phyloP scores from a whole-genome alignment of 2,113 vertebrate genomes.

The Condylura cristata region DNA sequence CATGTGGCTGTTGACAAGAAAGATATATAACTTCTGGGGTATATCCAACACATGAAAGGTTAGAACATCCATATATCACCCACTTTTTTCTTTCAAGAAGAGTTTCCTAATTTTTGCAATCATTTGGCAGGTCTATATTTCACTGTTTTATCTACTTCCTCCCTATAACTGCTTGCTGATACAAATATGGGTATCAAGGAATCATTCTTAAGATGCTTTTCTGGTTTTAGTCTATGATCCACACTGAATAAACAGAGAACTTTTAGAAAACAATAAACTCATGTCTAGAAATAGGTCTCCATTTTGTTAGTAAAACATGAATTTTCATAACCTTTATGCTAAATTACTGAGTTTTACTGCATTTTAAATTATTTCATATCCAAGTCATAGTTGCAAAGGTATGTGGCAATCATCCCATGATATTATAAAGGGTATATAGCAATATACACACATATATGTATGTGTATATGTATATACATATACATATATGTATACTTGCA shows the following conservation, averaged over 20 bases:
- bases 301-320: slow-evolving; percentile 83
- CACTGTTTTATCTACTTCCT: slow-evolving; percentile 34
- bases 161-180: slow-evolving; percentile 43
- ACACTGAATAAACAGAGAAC: slow-evolving; percentile 58
- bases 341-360: slow-evolving; percentile 83
- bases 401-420: slow-evolving; percentile 73
- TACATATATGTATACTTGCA: too few species aligned
- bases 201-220: slow-evolving; percentile 71
- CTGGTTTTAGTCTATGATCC: slow-evolving; percentile 70
- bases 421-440: too few species aligned
- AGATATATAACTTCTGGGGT: slow-evolving; percentile 39
- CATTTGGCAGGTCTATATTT: slow-evolving; percentile 59
- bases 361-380: slow-evolving; percentile 82
- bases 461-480: too few species aligned
- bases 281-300: slow-evolving; percentile 84
- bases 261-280: slow-evolving; percentile 81
- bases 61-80: slow-evolving; percentile 43
- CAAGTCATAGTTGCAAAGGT: slow-evolving; percentile 72
- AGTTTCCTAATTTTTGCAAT: slow-evolving; percentile 62
- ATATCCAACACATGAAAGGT: background rate
- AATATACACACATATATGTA: too few species aligned
- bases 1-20: slow-evolving; percentile 50
- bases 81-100: slow-evolving; percentile 53
- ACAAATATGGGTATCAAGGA: slow-evolving; percentile 65
- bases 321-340: slow-evolving; percentile 80